Evolutionary conservation across 2,888 invertebrate species (phyloP).

Genomic region (Lithophane ornitopus): DNA sequence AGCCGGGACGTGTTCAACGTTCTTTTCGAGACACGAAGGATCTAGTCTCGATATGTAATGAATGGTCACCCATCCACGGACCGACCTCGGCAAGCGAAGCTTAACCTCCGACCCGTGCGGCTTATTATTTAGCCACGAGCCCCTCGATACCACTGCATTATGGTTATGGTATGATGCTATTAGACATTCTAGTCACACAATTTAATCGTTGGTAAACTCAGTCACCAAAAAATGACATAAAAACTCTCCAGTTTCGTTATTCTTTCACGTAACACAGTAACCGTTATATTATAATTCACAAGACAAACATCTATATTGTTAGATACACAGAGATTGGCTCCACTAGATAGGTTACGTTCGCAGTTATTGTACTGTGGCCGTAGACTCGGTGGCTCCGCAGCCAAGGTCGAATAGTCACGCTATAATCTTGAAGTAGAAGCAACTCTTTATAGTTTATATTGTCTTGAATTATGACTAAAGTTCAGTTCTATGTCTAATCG

Average conservation of each 20-base stretch:
- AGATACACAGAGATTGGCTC: conserved; percentile 51
- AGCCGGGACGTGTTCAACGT: too few species aligned
- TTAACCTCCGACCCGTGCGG: too few species aligned
- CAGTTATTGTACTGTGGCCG: conserved; percentile 40
- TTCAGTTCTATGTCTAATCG: conserved; percentile 43
- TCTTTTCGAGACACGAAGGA: too few species aligned
- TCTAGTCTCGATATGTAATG: too few species aligned
- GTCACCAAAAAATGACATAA: background rate
- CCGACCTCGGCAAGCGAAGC: too few species aligned
- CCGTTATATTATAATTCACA: conserved; percentile 26
- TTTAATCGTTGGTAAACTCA: background rate
- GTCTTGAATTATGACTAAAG: conserved; percentile 44
- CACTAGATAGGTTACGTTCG: conserved; percentile 47
- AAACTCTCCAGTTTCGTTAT: conserved; percentile 2
- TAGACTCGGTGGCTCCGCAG: conserved; percentile 62
- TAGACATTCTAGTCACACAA: conserved; percentile 7
- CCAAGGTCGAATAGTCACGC: conserved; percentile 67
- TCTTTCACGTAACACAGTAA: conserved; percentile 39
- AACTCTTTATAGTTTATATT: conserved; percentile 37
- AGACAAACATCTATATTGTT: conserved; percentile 53
- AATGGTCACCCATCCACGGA: too few species aligned
- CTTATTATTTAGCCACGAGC: too few species aligned
- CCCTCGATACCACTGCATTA: conserved; percentile 16
- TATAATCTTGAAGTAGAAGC: conserved; percentile 41
- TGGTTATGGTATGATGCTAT: too few species aligned